A percentile compares a stretch with the other conserved stretches of the same genome.
Conservation (phyloP, 2,888 invertebrate genomes). For the Neoitamus cyanurus region DNA sequence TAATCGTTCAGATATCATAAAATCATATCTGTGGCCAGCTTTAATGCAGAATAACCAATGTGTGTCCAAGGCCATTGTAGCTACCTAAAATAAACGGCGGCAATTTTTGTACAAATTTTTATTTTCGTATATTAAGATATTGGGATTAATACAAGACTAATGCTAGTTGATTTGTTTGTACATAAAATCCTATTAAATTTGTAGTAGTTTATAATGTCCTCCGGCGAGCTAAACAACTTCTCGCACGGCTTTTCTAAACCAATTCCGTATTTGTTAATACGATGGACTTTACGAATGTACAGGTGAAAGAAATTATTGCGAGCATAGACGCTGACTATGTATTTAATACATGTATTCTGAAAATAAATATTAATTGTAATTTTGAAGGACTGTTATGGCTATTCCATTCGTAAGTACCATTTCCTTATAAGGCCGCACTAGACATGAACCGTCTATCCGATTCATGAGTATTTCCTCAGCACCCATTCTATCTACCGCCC, state of each 20-base stretch:
- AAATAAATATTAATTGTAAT: slow-evolving; percentile 1
- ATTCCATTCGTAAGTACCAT: slow-evolving; percentile 48
- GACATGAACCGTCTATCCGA: slow-evolving; percentile 62
- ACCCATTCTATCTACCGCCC: slow-evolving; percentile 60
- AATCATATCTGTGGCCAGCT: slow-evolving; percentile 89
- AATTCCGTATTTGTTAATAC: slow-evolving; percentile 60
- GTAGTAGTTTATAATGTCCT: slow-evolving; percentile 64
- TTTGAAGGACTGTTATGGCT: neutral
- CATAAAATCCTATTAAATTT: slow-evolving; percentile 61
- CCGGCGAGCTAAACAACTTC: slow-evolving; percentile 60
- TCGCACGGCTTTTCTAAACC: slow-evolving; percentile 63
- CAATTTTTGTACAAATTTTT: slow-evolving; percentile 16
- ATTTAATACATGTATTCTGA: slow-evolving; percentile 62
- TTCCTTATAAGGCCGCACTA: slow-evolving; percentile 64
- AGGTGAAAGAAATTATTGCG: slow-evolving; percentile 62
- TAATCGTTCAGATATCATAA: slow-evolving; percentile 78
- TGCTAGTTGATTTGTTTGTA: slow-evolving; percentile 61
- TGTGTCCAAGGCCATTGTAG: slow-evolving; percentile 86
- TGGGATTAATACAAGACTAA: slow-evolving; percentile 60
- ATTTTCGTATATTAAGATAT: slow-evolving; percentile 54
- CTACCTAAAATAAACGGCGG: slow-evolving; percentile 60
- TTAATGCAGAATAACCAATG: slow-evolving; percentile 81
- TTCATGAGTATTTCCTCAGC: slow-evolving; percentile 61
- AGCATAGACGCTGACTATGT: slow-evolving; percentile 63
- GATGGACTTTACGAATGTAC: slow-evolving; percentile 61